phyloP scores from a whole-genome alignment of 2,888 invertebrate genomes.

The Hemicrepidius hirtus region DNA sequence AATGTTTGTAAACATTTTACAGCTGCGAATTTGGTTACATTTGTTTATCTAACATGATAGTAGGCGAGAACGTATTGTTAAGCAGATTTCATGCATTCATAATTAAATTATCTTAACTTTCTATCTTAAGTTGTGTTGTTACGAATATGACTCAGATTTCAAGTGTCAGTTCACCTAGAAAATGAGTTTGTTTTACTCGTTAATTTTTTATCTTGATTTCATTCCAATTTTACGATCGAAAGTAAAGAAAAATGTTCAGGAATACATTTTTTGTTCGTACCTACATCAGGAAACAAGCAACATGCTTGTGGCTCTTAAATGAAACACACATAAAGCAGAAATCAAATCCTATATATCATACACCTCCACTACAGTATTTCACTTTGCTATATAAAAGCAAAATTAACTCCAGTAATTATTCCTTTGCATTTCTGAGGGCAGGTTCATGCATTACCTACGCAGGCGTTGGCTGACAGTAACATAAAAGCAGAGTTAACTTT shows the following conservation, averaged over 20 bases:
- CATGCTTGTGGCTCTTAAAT: background rate
- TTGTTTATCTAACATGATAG: constrained; percentile 36
- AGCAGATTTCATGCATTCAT: constrained; percentile 34
- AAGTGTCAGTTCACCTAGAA: too few species aligned
- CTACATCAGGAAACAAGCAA: too few species aligned
- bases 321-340: constrained; percentile 47
- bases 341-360: constrained; percentile 59
- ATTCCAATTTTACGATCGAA: background rate
- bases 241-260: too few species aligned
- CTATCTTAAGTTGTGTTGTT: background rate
- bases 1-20: constrained; percentile 17
- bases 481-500: constrained; percentile 7
- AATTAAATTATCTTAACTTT: constrained; percentile 18
- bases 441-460: constrained; percentile 40
- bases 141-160: background rate
- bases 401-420: constrained; percentile 63
- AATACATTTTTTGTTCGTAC: too few species aligned
- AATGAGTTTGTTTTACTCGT: background rate
- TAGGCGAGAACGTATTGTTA: constrained; percentile 33
- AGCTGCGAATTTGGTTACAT: constrained; percentile 18
- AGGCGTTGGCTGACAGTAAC: constrained; percentile 20
- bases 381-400: constrained; percentile 61
- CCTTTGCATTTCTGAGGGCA: constrained; percentile 53
- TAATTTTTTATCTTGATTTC: background rate
- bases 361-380: constrained; percentile 62